Evolutionary conservation across 2,797 vertebrate genomes (phyloP), one percentile per base, ranked within the genome.

Genomic region (Pseudochaenichthys georgianus): DNA sequence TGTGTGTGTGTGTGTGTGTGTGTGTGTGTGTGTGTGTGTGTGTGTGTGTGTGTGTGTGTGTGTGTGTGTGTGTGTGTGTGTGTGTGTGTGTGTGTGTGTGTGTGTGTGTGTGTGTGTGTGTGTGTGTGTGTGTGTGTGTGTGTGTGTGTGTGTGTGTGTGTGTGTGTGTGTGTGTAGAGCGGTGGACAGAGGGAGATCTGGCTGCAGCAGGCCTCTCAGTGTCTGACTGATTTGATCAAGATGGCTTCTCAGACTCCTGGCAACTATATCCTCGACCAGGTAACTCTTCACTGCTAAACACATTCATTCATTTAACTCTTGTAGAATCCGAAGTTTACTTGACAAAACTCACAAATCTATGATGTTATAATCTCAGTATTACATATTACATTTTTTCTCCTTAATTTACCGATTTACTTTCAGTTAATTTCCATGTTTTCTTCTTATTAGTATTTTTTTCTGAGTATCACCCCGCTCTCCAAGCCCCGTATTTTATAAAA

Each of bases 261-360:
- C 16, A 98, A 98, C 90, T 97, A 96, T 82, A 98, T 98, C 77
- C 94, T 98, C 1, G 96, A 98, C 87, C 97, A 98, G 96, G 97
- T 98, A 72, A 86, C 16, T 0, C 41, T n/a, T 72, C 15, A 15
- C 13, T 5, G 5, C 11, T 13, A 2, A 57, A 65, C 61, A n/a
- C 5, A 1, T 0, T 0, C 2, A 13, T 73, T 60, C 17, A 28
- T 28, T 28, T 5, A 47, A 23, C 48, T 42, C 4, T 41, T 21
- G 60, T 23, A 23, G 23, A 38, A 7, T 38, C 34, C 34, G 34
- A 38, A 38, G 34, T 8, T 38, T 38, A 38, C 34, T 38, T 38
- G 8, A 6, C 34, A 38, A 38, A 38, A 7, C 34, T 38, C 34
- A 38, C 34, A 38, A 38, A 38, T 38, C 6, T 38, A 38, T 38